Conservation (phyloP, 2,113 vertebrate genomes). For the Malurus alboscapulatus region DNA sequence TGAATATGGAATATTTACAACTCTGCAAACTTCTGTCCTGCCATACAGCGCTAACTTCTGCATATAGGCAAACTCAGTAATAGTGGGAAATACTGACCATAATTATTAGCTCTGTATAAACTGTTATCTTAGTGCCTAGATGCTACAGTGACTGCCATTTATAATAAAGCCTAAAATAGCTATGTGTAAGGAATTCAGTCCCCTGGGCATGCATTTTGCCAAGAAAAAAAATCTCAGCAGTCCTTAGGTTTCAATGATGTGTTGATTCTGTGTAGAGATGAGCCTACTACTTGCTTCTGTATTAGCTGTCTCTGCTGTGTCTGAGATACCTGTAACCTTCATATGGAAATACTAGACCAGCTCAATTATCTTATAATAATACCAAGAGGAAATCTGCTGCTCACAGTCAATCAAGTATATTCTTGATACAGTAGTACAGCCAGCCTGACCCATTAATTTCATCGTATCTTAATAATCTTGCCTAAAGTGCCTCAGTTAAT, state of each 20-base stretch:
- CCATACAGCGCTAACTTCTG: background rate
- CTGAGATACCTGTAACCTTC: background rate
- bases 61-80: background rate
- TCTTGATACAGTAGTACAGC: background rate
- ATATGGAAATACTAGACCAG: background rate
- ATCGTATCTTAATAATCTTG: background rate
- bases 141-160: slow-evolving; percentile 62
- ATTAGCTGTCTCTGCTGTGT: background rate
- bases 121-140: slow-evolving; percentile 53
- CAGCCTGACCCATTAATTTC: background rate
- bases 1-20: background rate
- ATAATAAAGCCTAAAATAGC: background rate
- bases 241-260: background rate
- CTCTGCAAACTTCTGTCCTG: background rate
- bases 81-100: background rate
- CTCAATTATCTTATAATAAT: background rate
- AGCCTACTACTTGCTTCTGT: background rate
- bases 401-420: background rate
- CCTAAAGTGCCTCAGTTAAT: slow-evolving; percentile 64
- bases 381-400: background rate
- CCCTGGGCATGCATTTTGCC: background rate
- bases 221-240: background rate
- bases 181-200: background rate
- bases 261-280: background rate
- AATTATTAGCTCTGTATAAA: slow-evolving; percentile 16